Conservation (phyloP, 2,797 vertebrate species). For the Jordanella pulchra region DNA sequence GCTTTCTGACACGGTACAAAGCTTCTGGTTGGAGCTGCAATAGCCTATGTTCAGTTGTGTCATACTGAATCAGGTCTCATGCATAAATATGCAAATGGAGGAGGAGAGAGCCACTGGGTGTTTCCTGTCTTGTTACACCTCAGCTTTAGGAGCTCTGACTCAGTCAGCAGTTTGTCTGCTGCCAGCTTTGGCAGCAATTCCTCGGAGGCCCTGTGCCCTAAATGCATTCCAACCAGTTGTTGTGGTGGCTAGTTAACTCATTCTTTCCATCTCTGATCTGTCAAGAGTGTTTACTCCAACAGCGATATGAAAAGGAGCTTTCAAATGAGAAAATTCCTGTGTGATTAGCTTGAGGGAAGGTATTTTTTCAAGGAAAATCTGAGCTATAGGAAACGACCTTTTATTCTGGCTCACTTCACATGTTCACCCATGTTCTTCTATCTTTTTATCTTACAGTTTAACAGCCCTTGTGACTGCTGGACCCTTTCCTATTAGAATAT, state of each 20-base stretch:
- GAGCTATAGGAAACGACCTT: background rate
- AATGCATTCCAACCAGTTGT: constrained; percentile 37
- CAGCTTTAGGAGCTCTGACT: constrained; percentile 48
- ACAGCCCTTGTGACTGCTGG: constrained; percentile 4
- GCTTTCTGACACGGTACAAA: constrained; percentile 22
- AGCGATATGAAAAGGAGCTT: constrained; percentile 18
- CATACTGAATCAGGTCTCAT: constrained; percentile 43
- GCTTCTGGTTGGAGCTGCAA: constrained; percentile 39
- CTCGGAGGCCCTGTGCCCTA: constrained; percentile 41
- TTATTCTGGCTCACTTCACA: background rate
- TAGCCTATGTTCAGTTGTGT: constrained; percentile 43
- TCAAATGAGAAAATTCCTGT: constrained; percentile 14
- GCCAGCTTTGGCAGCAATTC: constrained; percentile 51
- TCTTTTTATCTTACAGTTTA: constrained; percentile 5
- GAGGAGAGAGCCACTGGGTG: constrained; percentile 52
- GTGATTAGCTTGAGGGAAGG: constrained; percentile 9
- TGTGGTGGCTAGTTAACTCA: constrained; percentile 29
- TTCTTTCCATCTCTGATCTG: constrained; percentile 19
- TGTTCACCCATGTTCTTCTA: background rate
- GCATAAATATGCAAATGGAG: constrained; percentile 68
- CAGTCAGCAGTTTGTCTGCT: constrained; percentile 59
- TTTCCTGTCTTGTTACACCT: constrained; percentile 55
- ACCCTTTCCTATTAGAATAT: constrained; percentile 5
- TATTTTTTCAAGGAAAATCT: constrained; percentile 6
- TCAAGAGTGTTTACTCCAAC: constrained; percentile 20